Evolutionary conservation across 2,797 vertebrate genomes (phyloP).

Genomic region (Crocidura indochinensis): DNA sequence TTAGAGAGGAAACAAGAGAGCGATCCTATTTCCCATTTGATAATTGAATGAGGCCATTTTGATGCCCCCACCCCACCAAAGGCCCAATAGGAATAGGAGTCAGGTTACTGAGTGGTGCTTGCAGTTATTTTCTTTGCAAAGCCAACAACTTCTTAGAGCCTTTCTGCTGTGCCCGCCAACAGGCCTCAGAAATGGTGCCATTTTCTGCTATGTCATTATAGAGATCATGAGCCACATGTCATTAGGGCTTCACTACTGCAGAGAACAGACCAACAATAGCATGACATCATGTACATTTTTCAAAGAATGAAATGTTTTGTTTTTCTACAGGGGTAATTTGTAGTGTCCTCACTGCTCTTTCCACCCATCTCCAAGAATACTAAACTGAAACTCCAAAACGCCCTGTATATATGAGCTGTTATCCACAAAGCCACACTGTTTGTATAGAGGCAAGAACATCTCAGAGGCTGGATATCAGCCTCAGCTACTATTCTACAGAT

Average conservation of each 20-base stretch:
- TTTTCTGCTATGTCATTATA: not conserved
- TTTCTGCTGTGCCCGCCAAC: not conserved
- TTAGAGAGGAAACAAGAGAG: slow-evolving; percentile 85
- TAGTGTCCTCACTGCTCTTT: not conserved
- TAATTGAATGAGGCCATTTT: slow-evolving; percentile 34
- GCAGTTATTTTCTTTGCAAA: not conserved
- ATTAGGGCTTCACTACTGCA: not conserved
- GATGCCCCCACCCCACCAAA: not conserved
- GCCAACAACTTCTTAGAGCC: not conserved
- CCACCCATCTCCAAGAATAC: slow-evolving; percentile 51
- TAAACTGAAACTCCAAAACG: not conserved
- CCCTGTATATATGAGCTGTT: slow-evolving; percentile 69
- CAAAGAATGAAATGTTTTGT: slow-evolving; percentile 36
- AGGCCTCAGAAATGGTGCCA: not conserved
- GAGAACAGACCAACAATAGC: not conserved
- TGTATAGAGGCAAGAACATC: slow-evolving; percentile 71
- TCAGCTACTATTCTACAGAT: slow-evolving; percentile 80
- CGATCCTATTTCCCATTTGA: slow-evolving; percentile 14
- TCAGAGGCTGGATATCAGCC: slow-evolving; percentile 77
- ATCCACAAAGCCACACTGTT: slow-evolving; percentile 60
- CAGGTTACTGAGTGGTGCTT: not conserved
- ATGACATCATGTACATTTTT: not conserved
- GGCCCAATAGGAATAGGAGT: not conserved
- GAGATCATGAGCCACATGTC: not conserved
- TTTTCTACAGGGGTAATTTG: slow-evolving; percentile 34